phyloP scores from a whole-genome alignment of 1,140 invertebrate species.

The Gonioctena quinquepunctata region DNA sequence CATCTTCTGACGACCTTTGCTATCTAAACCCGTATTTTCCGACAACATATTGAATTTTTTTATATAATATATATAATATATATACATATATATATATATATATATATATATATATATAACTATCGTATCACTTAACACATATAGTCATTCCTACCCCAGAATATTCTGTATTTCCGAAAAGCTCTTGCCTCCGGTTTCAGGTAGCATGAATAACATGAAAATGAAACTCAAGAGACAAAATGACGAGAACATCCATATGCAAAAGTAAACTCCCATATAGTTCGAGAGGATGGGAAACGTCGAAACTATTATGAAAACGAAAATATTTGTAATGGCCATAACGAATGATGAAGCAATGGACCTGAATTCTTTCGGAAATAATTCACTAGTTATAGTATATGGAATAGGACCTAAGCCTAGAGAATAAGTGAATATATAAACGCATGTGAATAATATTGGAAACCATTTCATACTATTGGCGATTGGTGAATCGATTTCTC shows the following conservation, averaged over 20 bases:
- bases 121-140: no score
- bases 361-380: not conserved
- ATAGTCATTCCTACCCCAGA: no score
- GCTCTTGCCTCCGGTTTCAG: conserved; percentile 1
- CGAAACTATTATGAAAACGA: not conserved
- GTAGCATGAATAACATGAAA: not conserved
- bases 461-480: not conserved
- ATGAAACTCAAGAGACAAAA: not conserved
- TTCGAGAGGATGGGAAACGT: not conserved
- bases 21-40: no score
- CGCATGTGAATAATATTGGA: not conserved
- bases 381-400: not conserved
- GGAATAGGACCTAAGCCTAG: not conserved
- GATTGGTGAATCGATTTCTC: not conserved
- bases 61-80: no score
- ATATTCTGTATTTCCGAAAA: not conserved
- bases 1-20: no score
- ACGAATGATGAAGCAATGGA: not conserved
- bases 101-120: no score
- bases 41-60: no score
- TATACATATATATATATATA: no score
- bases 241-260: not conserved
- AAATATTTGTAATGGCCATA: not conserved
- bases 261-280: not conserved
- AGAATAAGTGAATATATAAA: not conserved